Evolutionary conservation across 2,888 invertebrate genomes (phyloP), one percentile per base, ranked within the genome.

Genomic region (Scotopteryx bipunctaria): DNA sequence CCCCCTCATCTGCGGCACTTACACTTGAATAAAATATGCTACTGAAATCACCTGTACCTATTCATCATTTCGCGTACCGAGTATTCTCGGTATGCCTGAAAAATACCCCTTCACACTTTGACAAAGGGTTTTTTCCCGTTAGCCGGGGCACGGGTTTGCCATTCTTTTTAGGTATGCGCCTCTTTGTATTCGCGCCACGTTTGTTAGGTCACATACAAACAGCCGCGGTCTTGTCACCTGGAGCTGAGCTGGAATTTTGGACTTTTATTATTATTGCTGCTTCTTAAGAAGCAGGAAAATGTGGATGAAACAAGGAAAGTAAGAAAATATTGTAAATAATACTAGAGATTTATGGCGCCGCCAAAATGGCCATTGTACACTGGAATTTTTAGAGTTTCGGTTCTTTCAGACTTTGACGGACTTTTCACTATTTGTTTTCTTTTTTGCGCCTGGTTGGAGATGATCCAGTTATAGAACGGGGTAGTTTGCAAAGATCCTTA

Each of bases 171-270:
- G 61, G 61, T 51, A 64, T 66, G 61, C 61, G 54, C 63, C 59
- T 64, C 67, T 78, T 78, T 75, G 73, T 76, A 78, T 72, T 72
- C 74, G 38, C 36, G 54, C 59, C 74, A 66, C 70, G 66, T 66
- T 69, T 69, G 67, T 61, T 61, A 57, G 64, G 65, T 61, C 67
- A 66, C 71, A 69, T 63, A 69, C 61, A 68, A 64, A 68, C 63
- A 64, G 50, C 42, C 52, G 50, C 44, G 57, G 62, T 52, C 64
- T 63, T 65, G 67, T 67, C 69, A 74, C 72, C 71, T 71, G 67
- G 59, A 71, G 57, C 61, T 63, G 52, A 41, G 51, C 53, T 32
- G 59, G 60, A 67, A 66, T 52, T 64, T 54, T 41, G 42, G 32
- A 48, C 53, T 61, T 58, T 55, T 51, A 37, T 48, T 60, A 45